Conservation (phyloP, 2,888 invertebrate genomes). For the Quadriops clusia region DNA sequence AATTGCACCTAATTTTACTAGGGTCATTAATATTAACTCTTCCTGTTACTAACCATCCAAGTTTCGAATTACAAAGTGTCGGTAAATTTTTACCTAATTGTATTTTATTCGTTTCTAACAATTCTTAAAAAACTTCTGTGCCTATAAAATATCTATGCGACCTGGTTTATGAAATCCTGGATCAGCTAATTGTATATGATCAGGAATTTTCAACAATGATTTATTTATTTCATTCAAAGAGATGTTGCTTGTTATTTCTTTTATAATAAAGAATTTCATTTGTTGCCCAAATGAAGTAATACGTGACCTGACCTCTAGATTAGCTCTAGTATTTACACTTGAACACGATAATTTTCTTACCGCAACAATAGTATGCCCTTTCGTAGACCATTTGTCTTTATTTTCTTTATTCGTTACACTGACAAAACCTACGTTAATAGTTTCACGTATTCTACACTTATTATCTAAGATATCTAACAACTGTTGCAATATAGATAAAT, state of each 20-base stretch:
- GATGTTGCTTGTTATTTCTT: constrained; percentile 1
- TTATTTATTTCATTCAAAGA: background rate
- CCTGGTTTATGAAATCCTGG: constrained; percentile 1
- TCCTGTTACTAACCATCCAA: constrained; percentile 4
- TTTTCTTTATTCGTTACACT: background rate
- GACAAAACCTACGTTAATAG: constrained; percentile 2
- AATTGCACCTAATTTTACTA: too few species aligned
- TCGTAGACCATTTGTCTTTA: too few species aligned
- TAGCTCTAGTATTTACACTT: background rate
- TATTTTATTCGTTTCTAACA: background rate
- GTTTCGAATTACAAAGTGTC: background rate
- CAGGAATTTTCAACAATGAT: constrained; percentile 1
- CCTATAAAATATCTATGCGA: constrained; percentile 1
- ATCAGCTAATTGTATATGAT: constrained; percentile 2
- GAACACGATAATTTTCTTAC: too few species aligned
- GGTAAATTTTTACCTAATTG: background rate
- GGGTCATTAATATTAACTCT: too few species aligned
- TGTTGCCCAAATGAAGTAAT: background rate
- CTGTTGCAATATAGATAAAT: constrained; percentile 4
- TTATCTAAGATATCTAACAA: constrained; percentile 6
- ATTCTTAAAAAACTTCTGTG: constrained; percentile 1
- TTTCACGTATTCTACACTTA: constrained; percentile 5
- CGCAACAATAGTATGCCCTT: too few species aligned
- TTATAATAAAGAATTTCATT: background rate
- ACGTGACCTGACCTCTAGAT: background rate